A percentile compares a stretch with the other conserved stretches of the same genome.
Conservation (phyloP, 2,113 vertebrate genomes). For the Columbina picui region DNA sequence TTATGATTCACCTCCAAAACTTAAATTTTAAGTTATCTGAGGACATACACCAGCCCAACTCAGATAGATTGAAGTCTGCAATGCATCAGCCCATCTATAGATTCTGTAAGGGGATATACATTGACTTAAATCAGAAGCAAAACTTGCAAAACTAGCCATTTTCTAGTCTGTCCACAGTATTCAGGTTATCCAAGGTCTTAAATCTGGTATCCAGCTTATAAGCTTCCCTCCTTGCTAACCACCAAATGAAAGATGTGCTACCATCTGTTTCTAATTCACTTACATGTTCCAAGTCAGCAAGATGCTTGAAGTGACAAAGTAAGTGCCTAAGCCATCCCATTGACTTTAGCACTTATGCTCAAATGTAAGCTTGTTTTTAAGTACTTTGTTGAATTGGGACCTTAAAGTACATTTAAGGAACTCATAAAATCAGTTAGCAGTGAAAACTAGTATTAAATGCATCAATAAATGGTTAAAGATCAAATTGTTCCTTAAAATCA, state of each 20-base stretch:
- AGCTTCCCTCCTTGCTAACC: neutral
- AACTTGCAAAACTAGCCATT: neutral
- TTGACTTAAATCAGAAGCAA: neutral
- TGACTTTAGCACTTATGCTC: neutral
- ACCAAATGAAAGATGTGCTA: neutral
- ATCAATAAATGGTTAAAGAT: neutral
- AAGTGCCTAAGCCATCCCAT: neutral
- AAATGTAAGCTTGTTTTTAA: neutral
- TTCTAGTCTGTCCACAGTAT: neutral
- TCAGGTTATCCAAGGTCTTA: neutral
- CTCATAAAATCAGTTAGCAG: neutral
- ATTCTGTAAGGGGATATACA: neutral
- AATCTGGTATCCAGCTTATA: neutral
- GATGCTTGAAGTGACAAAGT: neutral
- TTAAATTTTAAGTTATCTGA: neutral
- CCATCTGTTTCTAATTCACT: neutral
- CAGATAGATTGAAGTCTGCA: neutral
- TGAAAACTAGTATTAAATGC: neutral
- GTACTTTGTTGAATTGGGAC: neutral
- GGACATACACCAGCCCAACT: neutral
- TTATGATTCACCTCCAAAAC: neutral
- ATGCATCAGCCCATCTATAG: neutral
- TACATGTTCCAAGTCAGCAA: neutral
- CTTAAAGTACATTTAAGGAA: constrained; percentile 13
- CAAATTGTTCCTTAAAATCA: neutral